Evolutionary conservation across 2,113 vertebrate species (phyloP).

Genomic region (Scophthalmus maximus): DNA sequence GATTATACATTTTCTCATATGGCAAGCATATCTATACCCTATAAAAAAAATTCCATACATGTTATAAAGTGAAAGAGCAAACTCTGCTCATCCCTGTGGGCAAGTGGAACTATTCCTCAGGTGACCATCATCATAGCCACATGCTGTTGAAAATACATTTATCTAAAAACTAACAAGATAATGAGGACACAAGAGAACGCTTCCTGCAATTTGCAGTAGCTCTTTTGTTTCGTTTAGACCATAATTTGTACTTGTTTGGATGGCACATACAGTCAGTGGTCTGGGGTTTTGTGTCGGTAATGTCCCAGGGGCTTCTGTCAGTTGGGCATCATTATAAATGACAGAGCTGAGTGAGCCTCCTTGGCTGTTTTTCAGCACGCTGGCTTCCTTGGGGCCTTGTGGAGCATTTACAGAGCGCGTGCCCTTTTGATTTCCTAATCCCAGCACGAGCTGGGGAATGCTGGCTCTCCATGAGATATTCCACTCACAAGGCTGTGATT

Average conservation of each 20-base stretch:
- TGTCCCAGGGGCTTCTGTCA: constrained; percentile 71
- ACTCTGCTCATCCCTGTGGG: constrained; percentile 4
- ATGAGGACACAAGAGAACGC: constrained; percentile 63
- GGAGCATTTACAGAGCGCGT: constrained; percentile 71
- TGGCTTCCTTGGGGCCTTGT: constrained; percentile 72
- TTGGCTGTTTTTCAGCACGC: constrained; percentile 68
- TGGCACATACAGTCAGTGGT: constrained; percentile 67
- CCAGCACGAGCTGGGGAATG: constrained; percentile 68
- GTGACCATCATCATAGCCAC: constrained; percentile 28
- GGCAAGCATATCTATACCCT: constrained; percentile 10
- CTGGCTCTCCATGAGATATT: constrained; percentile 76
- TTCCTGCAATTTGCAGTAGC: constrained; percentile 69
- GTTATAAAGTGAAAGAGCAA: constrained; percentile 20
- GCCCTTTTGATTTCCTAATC: constrained; percentile 82
- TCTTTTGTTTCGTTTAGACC: constrained; percentile 64
- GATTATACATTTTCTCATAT: background rate
- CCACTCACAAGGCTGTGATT: constrained; percentile 82
- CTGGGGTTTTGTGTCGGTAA: constrained; percentile 68
- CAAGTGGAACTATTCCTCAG: background rate
- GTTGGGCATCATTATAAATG: constrained; percentile 72
- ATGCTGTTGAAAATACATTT: constrained; percentile 54
- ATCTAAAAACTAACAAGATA: constrained; percentile 68
- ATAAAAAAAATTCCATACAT: constrained; percentile 2
- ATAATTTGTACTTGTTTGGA: constrained; percentile 77
- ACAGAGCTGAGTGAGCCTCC: constrained; percentile 70